Evolutionary conservation across 2,113 vertebrate genomes (phyloP), one percentile per base, ranked within the genome.

Genomic region (Thalassarche chlororhynchos): DNA sequence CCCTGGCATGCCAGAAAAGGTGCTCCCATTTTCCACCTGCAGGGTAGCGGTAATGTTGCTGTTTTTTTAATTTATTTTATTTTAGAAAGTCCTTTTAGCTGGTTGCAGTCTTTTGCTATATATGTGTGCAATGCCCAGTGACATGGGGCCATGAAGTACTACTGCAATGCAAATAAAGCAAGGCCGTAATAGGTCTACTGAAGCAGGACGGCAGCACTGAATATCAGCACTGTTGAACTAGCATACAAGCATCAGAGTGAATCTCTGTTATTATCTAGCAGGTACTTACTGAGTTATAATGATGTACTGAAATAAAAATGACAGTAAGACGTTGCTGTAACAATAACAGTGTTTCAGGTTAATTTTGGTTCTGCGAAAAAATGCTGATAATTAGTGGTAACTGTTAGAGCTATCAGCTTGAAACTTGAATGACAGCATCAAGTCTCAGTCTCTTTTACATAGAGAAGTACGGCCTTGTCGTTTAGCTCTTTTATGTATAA

Each of bases 11-110:
- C 4, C 26, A 49, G 42, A 61, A 79, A 24, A 21, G 2, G 16
- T 32, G 13, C 19, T 52, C 12, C 16, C 19, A 17, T 34, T 85
- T 65, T 44, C 24, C 42, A 58, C 36, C 20, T 46, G 15, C 11
- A 58, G 9, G 1, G 3, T 34, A 34, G 2, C 12, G 12, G 3
- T 36, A n/a, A 38, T 4, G 12, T 3, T 80, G 16, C 8, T 62
- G 18, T 6, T 23, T 66, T 72, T 51, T 36, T 18, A 2, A 25
- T 32, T 36, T 54, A 15, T 49, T 62, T 72, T 64, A 13, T 47
- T 76, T 83, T n/a, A 54, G 28, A 78, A 79, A 93, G 3, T 7
- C 2, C 5, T 28, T 21, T 23, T 38, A 60, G 2, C 15, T 52
- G 3, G 12, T 46, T 74, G 40, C 44, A 60, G 17, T 28, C 11